Evolutionary conservation across 2,888 invertebrate genomes (phyloP).

Genomic region (Drosophila fulvimacula): DNA sequence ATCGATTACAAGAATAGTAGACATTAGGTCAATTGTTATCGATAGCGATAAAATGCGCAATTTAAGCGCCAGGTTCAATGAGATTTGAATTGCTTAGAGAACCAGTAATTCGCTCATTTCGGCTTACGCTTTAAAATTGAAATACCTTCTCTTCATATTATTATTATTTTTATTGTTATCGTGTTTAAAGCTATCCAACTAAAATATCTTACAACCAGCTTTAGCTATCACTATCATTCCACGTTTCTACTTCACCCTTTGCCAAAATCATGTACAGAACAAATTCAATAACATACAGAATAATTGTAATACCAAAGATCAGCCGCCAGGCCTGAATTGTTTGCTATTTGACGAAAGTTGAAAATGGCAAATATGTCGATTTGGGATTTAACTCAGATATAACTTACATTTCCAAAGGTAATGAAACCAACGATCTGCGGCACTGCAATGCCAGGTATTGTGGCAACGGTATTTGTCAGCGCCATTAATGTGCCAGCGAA

Average conservation of each 20-base stretch:
- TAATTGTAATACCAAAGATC: slow-evolving; percentile 91
- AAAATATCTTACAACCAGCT: neutral
- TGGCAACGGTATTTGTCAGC: slow-evolving; percentile 91
- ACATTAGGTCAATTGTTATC: slow-evolving; percentile 14
- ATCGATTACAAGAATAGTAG: slow-evolving; percentile 1
- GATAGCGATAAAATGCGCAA: slow-evolving; percentile 10
- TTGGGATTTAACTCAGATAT: neutral
- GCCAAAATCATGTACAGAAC: slow-evolving; percentile 87
- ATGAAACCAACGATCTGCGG: slow-evolving; percentile 89
- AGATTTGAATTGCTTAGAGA: neutral
- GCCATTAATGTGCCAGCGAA: slow-evolving; percentile 93
- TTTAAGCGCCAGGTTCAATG: neutral
- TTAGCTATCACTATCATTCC: slow-evolving; percentile 82
- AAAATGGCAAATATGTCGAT: neutral
- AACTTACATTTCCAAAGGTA: slow-evolving; percentile 90
- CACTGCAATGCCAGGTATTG: slow-evolving; percentile 92
- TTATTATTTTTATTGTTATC: too few species aligned
- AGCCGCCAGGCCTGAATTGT: slow-evolving; percentile 91
- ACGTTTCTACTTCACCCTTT: slow-evolving; percentile 86
- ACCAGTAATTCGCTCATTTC: neutral
- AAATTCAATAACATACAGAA: slow-evolving; percentile 89
- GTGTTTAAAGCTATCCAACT: neutral
- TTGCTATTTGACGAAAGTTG: slow-evolving; percentile 86
- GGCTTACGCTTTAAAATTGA: too few species aligned
- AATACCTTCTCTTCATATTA: too few species aligned